Base-by-base conservation (phyloP, 2,888 invertebrate species). In the Caenorhabditis japonica region DNA sequence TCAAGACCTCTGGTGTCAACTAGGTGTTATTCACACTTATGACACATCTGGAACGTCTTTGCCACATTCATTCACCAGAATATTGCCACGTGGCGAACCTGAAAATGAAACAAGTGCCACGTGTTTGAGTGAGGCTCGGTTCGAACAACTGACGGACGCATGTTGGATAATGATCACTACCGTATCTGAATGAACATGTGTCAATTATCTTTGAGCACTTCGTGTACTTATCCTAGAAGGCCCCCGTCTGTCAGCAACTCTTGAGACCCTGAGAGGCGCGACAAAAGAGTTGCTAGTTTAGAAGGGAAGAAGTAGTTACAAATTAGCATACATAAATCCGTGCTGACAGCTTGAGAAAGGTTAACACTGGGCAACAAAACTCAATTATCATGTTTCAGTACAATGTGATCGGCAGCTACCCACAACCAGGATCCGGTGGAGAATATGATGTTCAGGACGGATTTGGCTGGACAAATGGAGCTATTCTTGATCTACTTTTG, bases 381-480 rank as follows among this genome's bases (percentile, higher is more conserved):
- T n/a, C n/a, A n/a, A n/a, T n/a, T n/a, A n/a, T n/a, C n/a, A n/a
- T 17, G 13, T 82, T 83, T 46, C 76, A 83, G 83, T 84, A 84
- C 71, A 75, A 84, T 61, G 83, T 84, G 15, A 80, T 78, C 52
- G 84, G 84, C 4, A 76, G 61, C 39, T 72, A 78, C 33, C 82
- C 84, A 12, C 58, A 73, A 43, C 84, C 84, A 8, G 84, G 84
- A 39, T 73, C 72, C 7, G 84, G 84, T 13, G 84, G 84, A 53
- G 83, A 84, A 47, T 84, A 84, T 38, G 73, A 81, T 60, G 84
- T 84, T 15, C 49, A 80, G 69, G 80, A 80, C 30, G 85, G 85
- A 7, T 85, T 85, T 51, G 85, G 85, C 21, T 85, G 85, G 85
- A 84, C 84, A 8, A 85, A 85, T 44, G 85, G 85, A 19, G 85